phyloP scores from a whole-genome alignment of 2,113 vertebrate species.

The Elephantulus edwardii region DNA sequence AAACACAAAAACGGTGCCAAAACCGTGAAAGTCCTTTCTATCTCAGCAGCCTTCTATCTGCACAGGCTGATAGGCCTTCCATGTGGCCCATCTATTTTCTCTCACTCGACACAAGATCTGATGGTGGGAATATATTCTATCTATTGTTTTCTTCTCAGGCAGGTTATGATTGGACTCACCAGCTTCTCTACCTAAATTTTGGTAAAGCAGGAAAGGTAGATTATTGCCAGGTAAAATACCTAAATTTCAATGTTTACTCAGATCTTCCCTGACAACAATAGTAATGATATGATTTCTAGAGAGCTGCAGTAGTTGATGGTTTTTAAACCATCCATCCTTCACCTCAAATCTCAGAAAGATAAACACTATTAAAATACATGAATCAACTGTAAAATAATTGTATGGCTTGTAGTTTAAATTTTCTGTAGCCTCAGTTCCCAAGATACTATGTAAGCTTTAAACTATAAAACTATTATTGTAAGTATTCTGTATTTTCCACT shows the following conservation, averaged over 20 bases:
- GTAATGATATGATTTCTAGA: background rate
- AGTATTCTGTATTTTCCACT: background rate
- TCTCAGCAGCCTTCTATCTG: background rate
- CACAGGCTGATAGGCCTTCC: background rate
- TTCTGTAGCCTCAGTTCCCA: background rate
- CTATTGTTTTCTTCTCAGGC: background rate
- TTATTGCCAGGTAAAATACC: background rate
- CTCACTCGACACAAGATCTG: background rate
- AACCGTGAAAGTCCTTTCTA: background rate
- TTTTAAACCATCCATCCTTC: background rate
- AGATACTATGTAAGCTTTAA: background rate
- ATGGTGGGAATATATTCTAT: background rate
- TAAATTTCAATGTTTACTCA: background rate
- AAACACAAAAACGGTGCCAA: background rate
- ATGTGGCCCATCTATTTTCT: background rate
- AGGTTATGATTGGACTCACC: background rate
- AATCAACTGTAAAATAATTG: background rate
- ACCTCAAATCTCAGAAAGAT: background rate
- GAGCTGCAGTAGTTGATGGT: background rate
- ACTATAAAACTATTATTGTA: constrained; percentile 31
- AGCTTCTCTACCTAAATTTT: background rate
- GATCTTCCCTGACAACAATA: background rate
- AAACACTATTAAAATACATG: background rate
- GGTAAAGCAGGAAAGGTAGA: constrained; percentile 8
- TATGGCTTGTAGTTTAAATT: background rate